Conservation (phyloP, 2,797 vertebrate genomes). For the Sciurus carolinensis region DNA sequence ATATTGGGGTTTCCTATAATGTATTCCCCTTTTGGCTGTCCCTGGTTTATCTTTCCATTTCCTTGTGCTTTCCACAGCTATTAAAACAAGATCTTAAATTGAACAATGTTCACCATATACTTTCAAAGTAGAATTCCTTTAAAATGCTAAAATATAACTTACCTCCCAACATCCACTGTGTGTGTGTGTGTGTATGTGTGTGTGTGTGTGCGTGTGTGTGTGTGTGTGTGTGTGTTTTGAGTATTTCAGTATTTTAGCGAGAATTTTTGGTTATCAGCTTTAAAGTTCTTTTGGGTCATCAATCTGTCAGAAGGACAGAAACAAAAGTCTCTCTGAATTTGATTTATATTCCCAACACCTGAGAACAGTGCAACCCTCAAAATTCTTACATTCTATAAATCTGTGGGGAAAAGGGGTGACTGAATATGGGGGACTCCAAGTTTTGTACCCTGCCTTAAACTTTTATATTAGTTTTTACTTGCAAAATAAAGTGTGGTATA, state of each 20-base stretch:
- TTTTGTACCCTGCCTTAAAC: background rate
- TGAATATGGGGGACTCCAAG: background rate
- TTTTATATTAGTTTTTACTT: background rate
- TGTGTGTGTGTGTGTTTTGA: background rate
- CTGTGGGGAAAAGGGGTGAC: background rate
- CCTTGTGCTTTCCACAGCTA: background rate
- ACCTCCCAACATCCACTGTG: background rate
- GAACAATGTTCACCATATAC: background rate
- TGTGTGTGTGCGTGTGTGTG: too few species aligned
- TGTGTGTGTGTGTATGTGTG: too few species aligned
- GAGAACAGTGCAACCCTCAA: background rate
- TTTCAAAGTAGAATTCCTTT: slow-evolving; percentile 5
- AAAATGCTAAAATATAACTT: slow-evolving; percentile 19
- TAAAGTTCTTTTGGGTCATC: background rate
- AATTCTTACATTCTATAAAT: background rate
- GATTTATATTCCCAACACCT: background rate
- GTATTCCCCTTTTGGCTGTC: background rate
- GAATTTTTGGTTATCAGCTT: background rate
- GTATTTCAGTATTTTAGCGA: background rate
- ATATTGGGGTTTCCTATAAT: background rate
- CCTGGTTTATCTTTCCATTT: background rate
- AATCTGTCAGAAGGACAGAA: background rate
- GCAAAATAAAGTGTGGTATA: background rate
- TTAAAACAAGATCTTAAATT: background rate
- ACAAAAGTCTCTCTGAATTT: background rate